A percentile compares a stretch with the other conserved stretches of the same genome.
phyloP scores from a whole-genome alignment of 2,797 vertebrate species.

The Manis pentadactyla region DNA sequence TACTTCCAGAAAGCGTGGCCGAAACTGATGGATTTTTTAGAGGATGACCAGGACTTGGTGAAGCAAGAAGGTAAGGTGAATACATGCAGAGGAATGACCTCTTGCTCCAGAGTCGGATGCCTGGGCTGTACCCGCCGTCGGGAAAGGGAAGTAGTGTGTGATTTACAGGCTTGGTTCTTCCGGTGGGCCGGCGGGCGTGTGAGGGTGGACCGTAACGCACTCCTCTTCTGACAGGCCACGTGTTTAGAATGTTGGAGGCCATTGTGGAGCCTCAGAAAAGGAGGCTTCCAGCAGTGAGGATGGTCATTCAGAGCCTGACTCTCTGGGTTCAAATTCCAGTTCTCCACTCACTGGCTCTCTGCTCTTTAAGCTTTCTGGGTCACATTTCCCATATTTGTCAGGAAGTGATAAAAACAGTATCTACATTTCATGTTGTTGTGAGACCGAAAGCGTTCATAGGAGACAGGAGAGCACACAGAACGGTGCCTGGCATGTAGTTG shows the following conservation, averaged over 20 bases:
- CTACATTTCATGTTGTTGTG: neutral
- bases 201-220: neutral
- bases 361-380: neutral
- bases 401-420: neutral
- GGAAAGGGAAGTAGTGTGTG: neutral
- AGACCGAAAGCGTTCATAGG: neutral
- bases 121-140: neutral
- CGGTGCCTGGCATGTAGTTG: fast-evolving
- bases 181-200: neutral
- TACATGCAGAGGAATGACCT: fast-evolving
- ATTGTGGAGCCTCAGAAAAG: neutral
- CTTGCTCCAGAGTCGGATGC: neutral
- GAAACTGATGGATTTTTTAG: conserved; percentile 50
- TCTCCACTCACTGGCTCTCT: neutral
- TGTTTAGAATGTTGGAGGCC: neutral
- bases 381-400: neutral
- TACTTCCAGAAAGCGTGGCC: conserved; percentile 69
- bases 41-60: conserved; percentile 37
- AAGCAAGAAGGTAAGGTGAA: conserved; percentile 44
- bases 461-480: neutral
- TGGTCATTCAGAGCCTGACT: neutral
- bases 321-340: neutral
- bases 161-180: neutral
- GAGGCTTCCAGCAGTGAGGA: neutral
- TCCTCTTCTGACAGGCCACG: neutral